phyloP scores from a whole-genome alignment of 1,140 invertebrate species.

The Aphidius gifuensis region DNA sequence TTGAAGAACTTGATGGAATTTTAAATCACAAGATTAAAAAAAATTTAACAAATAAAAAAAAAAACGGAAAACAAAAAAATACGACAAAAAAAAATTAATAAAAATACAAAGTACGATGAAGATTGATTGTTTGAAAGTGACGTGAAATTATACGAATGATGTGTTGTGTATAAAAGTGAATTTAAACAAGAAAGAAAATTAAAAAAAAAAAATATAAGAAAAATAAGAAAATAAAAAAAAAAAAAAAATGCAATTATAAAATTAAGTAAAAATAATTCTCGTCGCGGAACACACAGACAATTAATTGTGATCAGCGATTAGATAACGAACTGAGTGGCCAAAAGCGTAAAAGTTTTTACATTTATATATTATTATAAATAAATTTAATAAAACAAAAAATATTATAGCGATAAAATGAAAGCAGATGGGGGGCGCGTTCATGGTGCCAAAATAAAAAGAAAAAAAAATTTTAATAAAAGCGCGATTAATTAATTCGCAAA shows the following conservation, averaged over 20 bases:
- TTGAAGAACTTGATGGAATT: constrained; percentile 22
- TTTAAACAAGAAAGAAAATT: constrained; percentile 29
- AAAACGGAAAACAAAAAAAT: constrained; percentile 14
- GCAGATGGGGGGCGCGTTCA: constrained; percentile 35
- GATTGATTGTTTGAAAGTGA: neutral
- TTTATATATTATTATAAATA: constrained; percentile 37
- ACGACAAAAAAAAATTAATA: constrained; percentile 27
- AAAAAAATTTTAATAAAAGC: constrained; percentile 1
- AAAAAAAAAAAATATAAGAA: constrained; percentile 42
- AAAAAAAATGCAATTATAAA: neutral
- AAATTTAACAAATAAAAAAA: constrained; percentile 23
- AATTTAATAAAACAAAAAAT: constrained; percentile 25
- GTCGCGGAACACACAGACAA: constrained; percentile 49
- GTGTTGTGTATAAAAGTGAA: constrained; percentile 50
- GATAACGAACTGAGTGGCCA: constrained; percentile 50
- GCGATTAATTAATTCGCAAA: neutral
- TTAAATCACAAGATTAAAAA: constrained; percentile 13
- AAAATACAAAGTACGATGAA: neutral
- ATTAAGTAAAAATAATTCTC: neutral
- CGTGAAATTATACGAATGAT: constrained; percentile 17
- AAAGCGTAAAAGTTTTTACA: constrained; percentile 53
- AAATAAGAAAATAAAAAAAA: constrained; percentile 36
- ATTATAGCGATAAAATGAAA: constrained; percentile 19
- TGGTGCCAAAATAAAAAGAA: constrained; percentile 45
- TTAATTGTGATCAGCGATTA: constrained; percentile 45